Conservation (phyloP, 1,140 invertebrate genomes). For the Drosophila pandora region DNA sequence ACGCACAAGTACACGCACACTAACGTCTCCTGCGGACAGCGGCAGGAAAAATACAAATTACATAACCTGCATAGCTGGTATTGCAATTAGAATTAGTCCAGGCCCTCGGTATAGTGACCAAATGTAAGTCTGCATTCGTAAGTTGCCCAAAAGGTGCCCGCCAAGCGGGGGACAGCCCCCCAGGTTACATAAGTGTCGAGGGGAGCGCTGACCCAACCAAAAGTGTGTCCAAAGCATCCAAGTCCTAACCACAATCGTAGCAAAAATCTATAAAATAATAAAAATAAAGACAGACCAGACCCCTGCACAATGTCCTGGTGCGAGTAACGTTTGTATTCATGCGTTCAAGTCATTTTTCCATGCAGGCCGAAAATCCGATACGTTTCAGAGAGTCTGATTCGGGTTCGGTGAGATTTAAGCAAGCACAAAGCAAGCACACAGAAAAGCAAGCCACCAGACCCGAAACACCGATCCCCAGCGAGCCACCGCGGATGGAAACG, state of each 20-base stretch:
- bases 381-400: slow-evolving; percentile 61
- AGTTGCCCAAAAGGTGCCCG: not conserved
- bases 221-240: slow-evolving; percentile 16
- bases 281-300: slow-evolving; percentile 48
- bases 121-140: slow-evolving; percentile 44
- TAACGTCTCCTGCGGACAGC: slow-evolving; percentile 53
- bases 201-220: slow-evolving; percentile 18
- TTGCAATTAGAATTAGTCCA: slow-evolving; percentile 18
- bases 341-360: slow-evolving; percentile 84
- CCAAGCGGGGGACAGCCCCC: not conserved
- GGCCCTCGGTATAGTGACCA: slow-evolving; percentile 49
- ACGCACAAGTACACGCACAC: slow-evolving; percentile 39
- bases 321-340: slow-evolving; percentile 83
- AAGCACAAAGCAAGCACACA: slow-evolving; percentile 23
- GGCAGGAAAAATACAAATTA: slow-evolving; percentile 66
- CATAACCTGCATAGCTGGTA: slow-evolving; percentile 54
- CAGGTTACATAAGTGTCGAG: slow-evolving; percentile 37
- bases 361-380: slow-evolving; percentile 78
- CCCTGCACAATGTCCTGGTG: slow-evolving; percentile 74
- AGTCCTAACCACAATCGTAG: slow-evolving; percentile 64
- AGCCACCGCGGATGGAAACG: slow-evolving; percentile 15
- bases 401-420: slow-evolving; percentile 53
- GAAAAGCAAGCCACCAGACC: slow-evolving; percentile 12
- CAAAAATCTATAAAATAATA: slow-evolving; percentile 18
- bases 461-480: slow-evolving; percentile 1